These are phyloP conservation scores for Melitaea cinxia DNA, from an alignment of 1,140 invertebrate genomes.

Conservation along the genomic window DNA sequence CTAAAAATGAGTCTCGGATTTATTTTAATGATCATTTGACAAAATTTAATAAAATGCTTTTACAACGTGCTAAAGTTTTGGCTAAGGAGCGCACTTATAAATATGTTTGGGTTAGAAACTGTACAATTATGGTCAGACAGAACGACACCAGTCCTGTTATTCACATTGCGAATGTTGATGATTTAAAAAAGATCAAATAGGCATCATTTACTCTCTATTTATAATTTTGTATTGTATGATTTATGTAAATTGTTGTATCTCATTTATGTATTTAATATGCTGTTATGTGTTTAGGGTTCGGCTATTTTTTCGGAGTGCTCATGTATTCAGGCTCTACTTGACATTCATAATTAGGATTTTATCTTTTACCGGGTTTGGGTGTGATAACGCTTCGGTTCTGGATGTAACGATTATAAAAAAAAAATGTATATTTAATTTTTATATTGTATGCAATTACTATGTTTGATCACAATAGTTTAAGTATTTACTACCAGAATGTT, in stretches of 20 bases:
- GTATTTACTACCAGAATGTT: too few species aligned
- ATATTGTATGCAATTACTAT: too few species aligned
- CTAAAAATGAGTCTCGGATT: background rate
- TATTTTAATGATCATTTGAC: conserved; percentile 14
- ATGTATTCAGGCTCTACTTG: too few species aligned
- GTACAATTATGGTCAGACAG: background rate
- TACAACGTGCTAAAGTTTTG: background rate
- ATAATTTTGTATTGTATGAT: too few species aligned
- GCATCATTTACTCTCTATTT: background rate
- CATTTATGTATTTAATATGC: background rate
- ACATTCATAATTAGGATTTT: too few species aligned
- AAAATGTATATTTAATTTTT: too few species aligned
- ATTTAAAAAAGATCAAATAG: conserved; percentile 6
- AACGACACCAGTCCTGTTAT: background rate
- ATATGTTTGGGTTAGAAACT: conserved; percentile 2
- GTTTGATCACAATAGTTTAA: too few species aligned
- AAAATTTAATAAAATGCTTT: background rate
- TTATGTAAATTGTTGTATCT: too few species aligned
- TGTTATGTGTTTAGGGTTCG: background rate
- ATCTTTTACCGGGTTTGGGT: too few species aligned
- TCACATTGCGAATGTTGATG: background rate
- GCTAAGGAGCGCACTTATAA: background rate
- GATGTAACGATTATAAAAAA: too few species aligned
- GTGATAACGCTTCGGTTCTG: too few species aligned
- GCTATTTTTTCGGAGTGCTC: too few species aligned